Evolutionary conservation across 1,140 invertebrate genomes (phyloP), one percentile per base, ranked within the genome.

Genomic region (Drosophila melanica): DNA sequence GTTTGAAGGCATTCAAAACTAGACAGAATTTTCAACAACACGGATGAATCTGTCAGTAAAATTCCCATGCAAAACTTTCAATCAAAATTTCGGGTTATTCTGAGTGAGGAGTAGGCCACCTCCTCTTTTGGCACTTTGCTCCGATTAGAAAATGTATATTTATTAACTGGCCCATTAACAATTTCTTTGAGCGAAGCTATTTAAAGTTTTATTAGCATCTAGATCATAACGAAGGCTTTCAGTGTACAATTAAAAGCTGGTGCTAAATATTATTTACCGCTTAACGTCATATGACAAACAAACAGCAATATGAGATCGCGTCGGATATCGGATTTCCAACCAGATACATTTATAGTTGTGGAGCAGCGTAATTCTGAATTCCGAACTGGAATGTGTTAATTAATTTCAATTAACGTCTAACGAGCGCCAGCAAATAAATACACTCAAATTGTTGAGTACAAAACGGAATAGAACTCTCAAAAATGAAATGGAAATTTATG

Each of bases 401-500:
- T 87, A 82, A 87, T 87, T 87, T 87, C 76, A 87, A 87, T 87
- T 87, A 89, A 66, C 79, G 53, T 48, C 51, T 69, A 86, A 86
- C 82, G 70, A 84, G 79, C 58, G 54, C 18, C 58, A 55, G 33
- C 4, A 6, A 63, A 70, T 57, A 63, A 60, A 60, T 44, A 42
- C 20, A 11, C 14, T 6, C 48, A 42, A 55, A 45, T 11, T 16
- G 41, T 54, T 12, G 35, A 57, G 37, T 30, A 8, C 4, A 16
- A 10, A 39, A 48, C 20, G 4, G 6, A 14, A 45, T 53, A 10
- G n/a, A 64, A 37, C n/a, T 41, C 11, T 14, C 10, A 59, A 20
- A 67, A 23, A 66, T 59, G 11, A 59, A 59, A 73, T 68, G 42
- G 30, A 69, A 69, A 57, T 59, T 69, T 42, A 54, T 55, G 37